Conservation (phyloP, 1,140 invertebrate species). For the Trichonephila inaurata region DNA sequence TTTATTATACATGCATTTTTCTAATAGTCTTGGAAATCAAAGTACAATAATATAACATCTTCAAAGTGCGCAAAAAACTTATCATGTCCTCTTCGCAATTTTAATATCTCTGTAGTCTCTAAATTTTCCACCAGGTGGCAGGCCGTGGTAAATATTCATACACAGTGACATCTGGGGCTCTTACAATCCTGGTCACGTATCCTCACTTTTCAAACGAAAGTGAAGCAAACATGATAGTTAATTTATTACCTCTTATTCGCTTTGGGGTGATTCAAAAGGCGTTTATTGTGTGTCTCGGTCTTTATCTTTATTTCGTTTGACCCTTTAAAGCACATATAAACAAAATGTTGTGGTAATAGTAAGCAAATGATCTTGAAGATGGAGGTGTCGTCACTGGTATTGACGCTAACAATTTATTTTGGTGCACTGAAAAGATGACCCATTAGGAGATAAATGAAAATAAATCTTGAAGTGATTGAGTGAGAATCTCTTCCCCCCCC, state of each 20-base stretch:
- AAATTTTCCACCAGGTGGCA: constrained; percentile 53
- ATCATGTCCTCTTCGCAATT: not conserved
- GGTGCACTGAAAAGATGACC: not conserved
- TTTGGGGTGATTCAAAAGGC: constrained; percentile 4
- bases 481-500: not conserved
- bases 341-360: not conserved
- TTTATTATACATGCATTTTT: no score
- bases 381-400: constrained; percentile 27
- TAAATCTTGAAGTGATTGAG: not conserved
- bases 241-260: constrained; percentile 40
- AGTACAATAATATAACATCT: no score
- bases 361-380: constrained; percentile 28
- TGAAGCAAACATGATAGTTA: constrained; percentile 38
- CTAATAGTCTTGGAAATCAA: no score
- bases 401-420: not conserved
- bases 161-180: not conserved
- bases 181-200: constrained; percentile 37
- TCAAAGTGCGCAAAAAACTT: not conserved
- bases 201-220: constrained; percentile 52
- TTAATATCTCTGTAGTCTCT: not conserved
- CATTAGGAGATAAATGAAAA: not conserved
- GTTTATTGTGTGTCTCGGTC: constrained; percentile 37
- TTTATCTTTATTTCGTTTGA: constrained; percentile 46
- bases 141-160: not conserved
- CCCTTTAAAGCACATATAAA: not conserved